Conservation (phyloP, 1,140 invertebrate species). For the Calliopsis andreniformis region DNA sequence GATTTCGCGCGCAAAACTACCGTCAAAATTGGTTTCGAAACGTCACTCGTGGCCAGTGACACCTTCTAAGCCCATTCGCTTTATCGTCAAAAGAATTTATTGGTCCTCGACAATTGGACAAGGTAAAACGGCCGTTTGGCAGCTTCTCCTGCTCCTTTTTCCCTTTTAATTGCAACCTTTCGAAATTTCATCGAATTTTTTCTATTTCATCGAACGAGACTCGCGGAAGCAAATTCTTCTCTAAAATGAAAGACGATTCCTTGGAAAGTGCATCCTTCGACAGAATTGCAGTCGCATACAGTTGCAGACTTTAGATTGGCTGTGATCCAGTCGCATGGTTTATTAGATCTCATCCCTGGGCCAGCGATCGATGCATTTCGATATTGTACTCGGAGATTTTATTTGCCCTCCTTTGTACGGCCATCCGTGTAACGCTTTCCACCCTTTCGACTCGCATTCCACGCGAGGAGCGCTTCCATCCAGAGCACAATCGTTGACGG, state of each 20-base stretch:
- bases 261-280: constrained; percentile 25
- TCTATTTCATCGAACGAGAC: not conserved
- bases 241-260: constrained; percentile 43
- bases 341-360: constrained; percentile 65
- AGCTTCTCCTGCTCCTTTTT: not conserved
- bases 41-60: not conserved
- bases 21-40: constrained; percentile 13
- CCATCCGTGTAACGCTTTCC: constrained; percentile 30
- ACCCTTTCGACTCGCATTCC: not conserved
- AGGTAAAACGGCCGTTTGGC: not conserved
- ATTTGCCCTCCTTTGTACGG: constrained; percentile 31
- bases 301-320: constrained; percentile 67
- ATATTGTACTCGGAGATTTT: constrained; percentile 58
- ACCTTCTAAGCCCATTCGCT: not conserved
- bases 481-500: too few relatives aligned
- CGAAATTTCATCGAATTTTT: not conserved
- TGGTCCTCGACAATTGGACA: not conserved
- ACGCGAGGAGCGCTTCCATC: not conserved
- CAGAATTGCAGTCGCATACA: constrained; percentile 57
- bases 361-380: constrained; percentile 64
- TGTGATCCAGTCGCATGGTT: constrained; percentile 68
- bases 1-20: constrained; percentile 21
- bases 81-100: not conserved
- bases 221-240: not conserved
- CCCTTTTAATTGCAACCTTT: not conserved